Conservation (phyloP, 2,797 vertebrate genomes). For the Sebastes cheni region DNA sequence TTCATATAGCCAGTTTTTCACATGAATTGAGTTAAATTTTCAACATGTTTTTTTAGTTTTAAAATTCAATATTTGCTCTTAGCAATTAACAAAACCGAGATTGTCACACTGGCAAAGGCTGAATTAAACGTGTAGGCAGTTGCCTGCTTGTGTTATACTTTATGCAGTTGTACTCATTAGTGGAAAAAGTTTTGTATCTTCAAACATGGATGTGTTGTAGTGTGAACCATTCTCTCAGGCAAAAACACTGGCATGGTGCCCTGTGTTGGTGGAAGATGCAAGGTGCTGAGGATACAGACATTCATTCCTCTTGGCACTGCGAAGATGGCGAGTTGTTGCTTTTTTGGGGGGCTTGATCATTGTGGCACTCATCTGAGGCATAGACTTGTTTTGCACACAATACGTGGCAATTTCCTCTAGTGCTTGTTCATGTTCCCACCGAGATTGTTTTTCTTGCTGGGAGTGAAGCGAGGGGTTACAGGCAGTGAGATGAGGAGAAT, state of each 20-base stretch:
- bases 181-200: constrained; percentile 20
- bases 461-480: constrained; percentile 18
- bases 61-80: background rate
- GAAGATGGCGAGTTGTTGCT: constrained; percentile 17
- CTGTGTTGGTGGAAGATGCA: constrained; percentile 7
- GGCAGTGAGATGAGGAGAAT: constrained; percentile 32
- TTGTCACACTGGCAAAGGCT: background rate
- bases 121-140: constrained; percentile 3
- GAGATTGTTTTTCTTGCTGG: constrained; percentile 33
- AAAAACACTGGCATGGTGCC: constrained; percentile 7
- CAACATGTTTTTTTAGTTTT: background rate
- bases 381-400: constrained; percentile 29
- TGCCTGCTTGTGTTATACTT: background rate
- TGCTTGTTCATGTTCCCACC: constrained; percentile 27
- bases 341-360: constrained; percentile 22
- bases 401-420: constrained; percentile 32
- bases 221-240: background rate
- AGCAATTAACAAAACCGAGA: constrained; percentile 22
- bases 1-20: background rate
- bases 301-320: constrained; percentile 15
- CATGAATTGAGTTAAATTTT: background rate
- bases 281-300: constrained; percentile 25
- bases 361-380: constrained; percentile 19
- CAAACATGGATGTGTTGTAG: background rate
- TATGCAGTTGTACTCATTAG: constrained; percentile 39